These are phyloP conservation scores for Drosophila funebris DNA, from an alignment of 1,140 invertebrate species.

Conservation along the genomic window DNA sequence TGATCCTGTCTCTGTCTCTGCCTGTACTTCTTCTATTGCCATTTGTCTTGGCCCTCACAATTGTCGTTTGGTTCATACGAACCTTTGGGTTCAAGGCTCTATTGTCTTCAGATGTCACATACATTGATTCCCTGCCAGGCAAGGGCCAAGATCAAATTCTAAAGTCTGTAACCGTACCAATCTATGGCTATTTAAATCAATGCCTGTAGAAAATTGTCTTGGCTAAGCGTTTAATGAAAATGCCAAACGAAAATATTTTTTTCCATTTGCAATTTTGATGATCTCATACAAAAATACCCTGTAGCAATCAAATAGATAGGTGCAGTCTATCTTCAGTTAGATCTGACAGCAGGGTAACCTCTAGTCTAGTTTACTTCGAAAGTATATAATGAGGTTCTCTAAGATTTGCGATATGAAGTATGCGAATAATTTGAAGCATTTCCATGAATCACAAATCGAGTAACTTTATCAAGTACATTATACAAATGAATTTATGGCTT, in stretches of 20 bases:
- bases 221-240: conserved; percentile 72
- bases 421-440: background rate
- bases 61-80: conserved; percentile 38
- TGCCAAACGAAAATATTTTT: conserved; percentile 63
- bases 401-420: background rate
- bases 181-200: conserved; percentile 54
- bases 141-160: conserved; percentile 25
- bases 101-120: conserved; percentile 63
- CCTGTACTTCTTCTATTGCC: conserved; percentile 41
- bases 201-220: conserved; percentile 49
- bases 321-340: too few species aligned
- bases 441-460: conserved; percentile 16
- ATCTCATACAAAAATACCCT: conserved; percentile 7
- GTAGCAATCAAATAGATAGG: too few species aligned
- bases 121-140: conserved; percentile 40
- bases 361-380: background rate
- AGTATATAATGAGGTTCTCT: background rate
- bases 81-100: conserved; percentile 35
- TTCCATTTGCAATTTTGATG: too few species aligned
- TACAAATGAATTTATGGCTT: conserved; percentile 16
- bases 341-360: too few species aligned
- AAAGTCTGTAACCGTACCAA: conserved; percentile 5
- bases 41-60: conserved; percentile 65
- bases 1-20: conserved; percentile 7
- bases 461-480: conserved; percentile 11